Evolutionary conservation across 2,113 vertebrate species (phyloP), one percentile per base, ranked within the genome.

Genomic region (Lycocorax pyrrhopterus): DNA sequence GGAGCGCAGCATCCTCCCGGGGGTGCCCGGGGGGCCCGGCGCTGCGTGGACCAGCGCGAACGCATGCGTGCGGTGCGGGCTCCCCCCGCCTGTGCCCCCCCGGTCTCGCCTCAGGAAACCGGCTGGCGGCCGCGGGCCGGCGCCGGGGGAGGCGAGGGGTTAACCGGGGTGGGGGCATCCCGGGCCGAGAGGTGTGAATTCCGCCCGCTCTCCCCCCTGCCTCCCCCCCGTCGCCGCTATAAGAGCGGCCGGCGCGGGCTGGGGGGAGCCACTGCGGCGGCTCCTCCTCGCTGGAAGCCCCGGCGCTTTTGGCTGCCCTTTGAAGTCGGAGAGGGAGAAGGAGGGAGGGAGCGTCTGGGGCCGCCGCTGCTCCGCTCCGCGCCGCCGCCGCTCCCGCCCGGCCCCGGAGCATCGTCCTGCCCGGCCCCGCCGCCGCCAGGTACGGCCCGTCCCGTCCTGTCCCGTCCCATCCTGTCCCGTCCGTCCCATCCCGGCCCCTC

Each of bases 131-230:
- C 95, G 76, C 97, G 96, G 97, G 91, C 96, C 41, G 69, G 81
- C 96, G 96, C 93, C 96, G 95, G 96, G 96, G 98, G 97, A 95
- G 89, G 95, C 64, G 96, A 96, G 97, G 88, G 96, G 98, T 97
- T 97, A 97, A 98, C 95, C 93, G 94, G 95, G 87, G 96, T 82
- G 95, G 97, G 85, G 89, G 82, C 96, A 84, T 97, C 96, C 95
- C 93, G 95, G 97, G 93, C 93, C 96, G 96, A 97, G 97, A 95
- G 96, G 96, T 97, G 97, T 97, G 97, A 97, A 98, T 96, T 97
- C 98, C 98, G 83, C 77, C 83, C 86, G 64, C 60, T 84, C 22
- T 39, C 69, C 81, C 91, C 81, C 52, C 21, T 69, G n/a, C 64
- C 56, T 14, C 39, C 49, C n/a, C 75, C 39, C 49, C 30, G 78